Base-by-base conservation (phyloP, 2,888 invertebrate species). In the Erannis defoliaria region DNA sequence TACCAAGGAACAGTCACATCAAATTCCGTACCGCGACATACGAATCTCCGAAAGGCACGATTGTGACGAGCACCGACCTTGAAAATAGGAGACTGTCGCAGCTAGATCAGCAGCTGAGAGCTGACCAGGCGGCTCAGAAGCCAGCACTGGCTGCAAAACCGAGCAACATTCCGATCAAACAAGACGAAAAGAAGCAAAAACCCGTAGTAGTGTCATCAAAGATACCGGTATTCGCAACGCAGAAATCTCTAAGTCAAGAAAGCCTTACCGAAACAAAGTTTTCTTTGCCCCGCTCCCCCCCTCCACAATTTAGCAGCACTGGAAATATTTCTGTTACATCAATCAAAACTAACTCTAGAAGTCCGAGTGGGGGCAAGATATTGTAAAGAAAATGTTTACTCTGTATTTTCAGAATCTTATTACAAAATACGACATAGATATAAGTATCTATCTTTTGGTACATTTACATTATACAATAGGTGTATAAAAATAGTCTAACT, bases 1-100 rank as follows among this genome's bases (percentile, higher is more conserved):
- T 94, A 70, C 94, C 93, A 29, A 82, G 93, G 74, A 93, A 93
- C 80, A 92, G 94, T 63, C 94, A 94, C 72, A 95, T 95, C 68
- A 93, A 94, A 77, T 95, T 95, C 82, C 92, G 94, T 18, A 95
- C 95, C 26, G 94, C 95, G 0, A 95, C 94, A 10, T 95, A 95
- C 75, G 95, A 95, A 88, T 90, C 93, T 70, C 92, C 93, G 3
- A 90, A 93, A 67, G 94, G 93, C 67, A 92, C 93, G 0, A 94
- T 94, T 42, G 93, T 93, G 0, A 90, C 91, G 0, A 92, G 93
- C 73, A 93, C 93, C n/a, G 93, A 92, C 67, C 43, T 93, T 46
- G 93, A 93, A 64, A 94, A 94, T 74, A 89, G 94, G 70, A 88
- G 94, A 68, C 77, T 94, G 18, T 94, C 95, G 10, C 94, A 95